These are phyloP conservation scores for Melanotaenia boesemani DNA, from an alignment of 2,797 vertebrate species.

Conservation along the genomic window DNA sequence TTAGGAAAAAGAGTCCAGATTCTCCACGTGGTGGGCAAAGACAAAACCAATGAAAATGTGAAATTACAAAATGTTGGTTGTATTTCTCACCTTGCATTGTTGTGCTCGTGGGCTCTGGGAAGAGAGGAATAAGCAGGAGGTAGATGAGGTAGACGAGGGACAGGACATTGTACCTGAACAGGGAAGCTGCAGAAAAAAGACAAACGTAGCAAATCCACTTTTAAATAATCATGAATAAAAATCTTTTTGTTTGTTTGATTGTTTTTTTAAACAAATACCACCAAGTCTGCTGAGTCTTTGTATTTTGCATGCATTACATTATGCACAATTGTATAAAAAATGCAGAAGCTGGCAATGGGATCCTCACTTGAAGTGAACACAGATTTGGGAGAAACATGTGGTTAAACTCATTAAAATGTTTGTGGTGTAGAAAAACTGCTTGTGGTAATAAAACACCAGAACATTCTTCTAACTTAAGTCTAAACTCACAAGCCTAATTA, in stretches of 20 bases:
- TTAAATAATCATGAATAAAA: slow-evolving; percentile 4
- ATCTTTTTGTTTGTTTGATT: background rate
- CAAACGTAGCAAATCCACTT: background rate
- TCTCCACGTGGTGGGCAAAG: slow-evolving; percentile 21
- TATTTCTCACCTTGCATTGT: slow-evolving; percentile 94
- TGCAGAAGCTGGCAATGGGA: slow-evolving; percentile 16
- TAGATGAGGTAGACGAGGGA: slow-evolving; percentile 99
- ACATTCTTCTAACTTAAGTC: slow-evolving; percentile 44
- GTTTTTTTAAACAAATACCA: background rate
- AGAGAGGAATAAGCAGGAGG: slow-evolving; percentile 97
- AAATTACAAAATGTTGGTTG: slow-evolving; percentile 19
- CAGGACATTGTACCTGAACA: slow-evolving; percentile 97
- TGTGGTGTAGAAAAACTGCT: slow-evolving; percentile 41
- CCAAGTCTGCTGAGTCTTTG: background rate
- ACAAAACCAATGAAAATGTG: slow-evolving; percentile 1
- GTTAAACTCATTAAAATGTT: slow-evolving; percentile 56
- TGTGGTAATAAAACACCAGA: slow-evolving; percentile 46
- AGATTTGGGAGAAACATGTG: slow-evolving; percentile 48
- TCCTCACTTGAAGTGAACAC: slow-evolving; percentile 28
- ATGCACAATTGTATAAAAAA: slow-evolving; percentile 6
- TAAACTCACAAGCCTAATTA: slow-evolving; percentile 41
- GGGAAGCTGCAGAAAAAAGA: slow-evolving; percentile 87
- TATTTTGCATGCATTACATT: background rate
- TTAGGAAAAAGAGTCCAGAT: slow-evolving; percentile 29
- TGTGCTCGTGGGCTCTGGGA: slow-evolving; percentile 92